Percentiles rank a stretch among this genome's conserved stretches.
Conservation (phyloP, 2,113 vertebrate genomes). For the Leucoraja erinaceus region DNA sequence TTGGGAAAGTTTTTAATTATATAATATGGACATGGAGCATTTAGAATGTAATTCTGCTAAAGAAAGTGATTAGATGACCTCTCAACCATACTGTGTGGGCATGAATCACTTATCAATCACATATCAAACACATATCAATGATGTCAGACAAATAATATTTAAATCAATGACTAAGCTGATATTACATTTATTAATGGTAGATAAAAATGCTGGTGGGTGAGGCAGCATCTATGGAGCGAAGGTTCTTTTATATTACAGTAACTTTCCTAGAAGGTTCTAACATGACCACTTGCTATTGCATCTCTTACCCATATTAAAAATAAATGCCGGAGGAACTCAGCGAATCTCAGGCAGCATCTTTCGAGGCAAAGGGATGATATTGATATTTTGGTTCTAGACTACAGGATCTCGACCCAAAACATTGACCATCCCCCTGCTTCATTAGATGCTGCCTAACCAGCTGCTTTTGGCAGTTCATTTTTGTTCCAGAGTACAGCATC, state of each 20-base stretch:
- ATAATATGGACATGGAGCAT: neutral
- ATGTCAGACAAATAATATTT: neutral
- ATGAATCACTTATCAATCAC: neutral
- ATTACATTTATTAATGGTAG: neutral
- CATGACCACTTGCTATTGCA: neutral
- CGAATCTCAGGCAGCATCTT: too few relatives aligned
- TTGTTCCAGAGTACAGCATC: too few relatives aligned
- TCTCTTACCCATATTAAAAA: neutral
- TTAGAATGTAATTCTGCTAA: neutral
- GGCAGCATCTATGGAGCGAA: too few relatives aligned
- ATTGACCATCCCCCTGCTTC: too few relatives aligned
- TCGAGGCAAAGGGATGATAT: too few relatives aligned
- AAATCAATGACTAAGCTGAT: neutral
- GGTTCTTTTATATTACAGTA: neutral
- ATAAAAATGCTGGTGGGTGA: too few relatives aligned
- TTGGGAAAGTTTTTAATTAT: neutral
- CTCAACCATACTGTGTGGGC: neutral
- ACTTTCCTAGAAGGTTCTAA: neutral
- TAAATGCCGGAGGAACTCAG: too few relatives aligned
- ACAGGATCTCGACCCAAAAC: too few relatives aligned
- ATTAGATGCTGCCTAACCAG: too few relatives aligned
- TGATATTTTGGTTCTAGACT: too few relatives aligned
- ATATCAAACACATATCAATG: neutral
- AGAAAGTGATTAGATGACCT: neutral
- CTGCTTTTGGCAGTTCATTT: too few relatives aligned